Percentiles rank a stretch among this genome's conserved stretches.
These are phyloP conservation scores for Mus caroli DNA, from an alignment of 2,797 vertebrate genomes.

Conservation along the genomic window DNA sequence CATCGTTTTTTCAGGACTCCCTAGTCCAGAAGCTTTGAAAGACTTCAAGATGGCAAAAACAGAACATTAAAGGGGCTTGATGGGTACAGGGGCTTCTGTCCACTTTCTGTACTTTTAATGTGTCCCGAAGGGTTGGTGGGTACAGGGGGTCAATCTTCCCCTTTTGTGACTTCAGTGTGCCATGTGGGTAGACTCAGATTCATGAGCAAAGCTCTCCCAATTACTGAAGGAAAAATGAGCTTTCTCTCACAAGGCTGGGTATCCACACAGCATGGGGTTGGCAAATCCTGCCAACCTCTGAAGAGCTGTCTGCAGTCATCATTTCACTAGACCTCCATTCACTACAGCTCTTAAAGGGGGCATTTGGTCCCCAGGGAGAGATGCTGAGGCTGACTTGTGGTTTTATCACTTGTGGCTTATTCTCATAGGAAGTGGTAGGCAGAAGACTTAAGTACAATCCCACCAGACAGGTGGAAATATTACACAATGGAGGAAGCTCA, in stretches of 20 bases:
- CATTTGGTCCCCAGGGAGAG: not conserved
- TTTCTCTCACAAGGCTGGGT: not conserved
- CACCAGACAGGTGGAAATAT: not conserved
- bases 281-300: not conserved
- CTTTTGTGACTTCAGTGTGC: not conserved
- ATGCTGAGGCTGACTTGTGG: not conserved
- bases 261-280: not conserved
- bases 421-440: not conserved
- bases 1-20: not conserved
- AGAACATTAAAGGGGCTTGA: not conserved
- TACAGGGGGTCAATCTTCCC: not conserved
- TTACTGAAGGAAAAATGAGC: not conserved
- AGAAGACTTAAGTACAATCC: not conserved
- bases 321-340: not conserved
- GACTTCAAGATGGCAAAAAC: not conserved
- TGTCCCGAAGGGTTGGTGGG: accelerated
- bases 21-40: slow-evolving; percentile 3
- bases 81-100: not conserved
- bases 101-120: not conserved
- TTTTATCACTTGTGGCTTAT: not conserved
- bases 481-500: not conserved
- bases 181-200: not conserved
- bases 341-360: not conserved
- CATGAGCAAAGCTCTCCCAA: not conserved
- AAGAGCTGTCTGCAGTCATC: not conserved